Base-by-base conservation (phyloP, 2,888 invertebrate genomes). In the Protonemura montana region DNA sequence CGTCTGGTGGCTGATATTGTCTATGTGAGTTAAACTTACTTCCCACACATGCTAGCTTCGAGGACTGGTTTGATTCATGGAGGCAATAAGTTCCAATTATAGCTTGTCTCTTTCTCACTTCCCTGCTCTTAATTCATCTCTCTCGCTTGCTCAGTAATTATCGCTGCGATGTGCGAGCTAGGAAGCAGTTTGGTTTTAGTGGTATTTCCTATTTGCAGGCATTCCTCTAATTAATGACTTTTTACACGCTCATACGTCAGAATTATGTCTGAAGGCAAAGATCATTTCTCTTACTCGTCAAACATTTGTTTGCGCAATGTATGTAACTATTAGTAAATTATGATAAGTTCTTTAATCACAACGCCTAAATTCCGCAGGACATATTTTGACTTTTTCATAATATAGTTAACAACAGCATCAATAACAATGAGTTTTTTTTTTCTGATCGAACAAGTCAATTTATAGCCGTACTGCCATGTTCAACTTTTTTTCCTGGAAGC, bases 31-130 rank as follows among this genome's bases (percentile, higher is more conserved):
- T 35, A 35, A 35, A 35, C 35, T 35, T 6, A 35, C 35, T 35
- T 35, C 35, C 35, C 35, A 6, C n/a, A n/a, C 35, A 35, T 35
- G 35, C 35, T 10, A 35, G 35, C n/a, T n/a, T n/a, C n/a, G 41
- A 5, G 13, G 16, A 59, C 13, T 25, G 10, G 6, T 28, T 78
- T 27, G 78, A 78, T 78, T 78, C 78, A 78, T 78, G 21, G 78
- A 10, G 28, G 78, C 78, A 78, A 78, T 78, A 78, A 78, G 78
- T 78, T 26, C 28, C 78, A 27, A 78, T 78, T 78, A 78, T 28
- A 78, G 21, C 59, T 10, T 59, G 59, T 59, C 59, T 13, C 27
- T 78, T 13, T 78, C 78, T 78, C 78, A 26, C 78, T 78, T 26
- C 78, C 78, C 78, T 78, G 5, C 78, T 78, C 78, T 78, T n/a